Percentiles rank a stretch among this genome's conserved stretches.
phyloP scores from a whole-genome alignment of 2,113 vertebrate genomes.

The Zosterops hypoxanthus region DNA sequence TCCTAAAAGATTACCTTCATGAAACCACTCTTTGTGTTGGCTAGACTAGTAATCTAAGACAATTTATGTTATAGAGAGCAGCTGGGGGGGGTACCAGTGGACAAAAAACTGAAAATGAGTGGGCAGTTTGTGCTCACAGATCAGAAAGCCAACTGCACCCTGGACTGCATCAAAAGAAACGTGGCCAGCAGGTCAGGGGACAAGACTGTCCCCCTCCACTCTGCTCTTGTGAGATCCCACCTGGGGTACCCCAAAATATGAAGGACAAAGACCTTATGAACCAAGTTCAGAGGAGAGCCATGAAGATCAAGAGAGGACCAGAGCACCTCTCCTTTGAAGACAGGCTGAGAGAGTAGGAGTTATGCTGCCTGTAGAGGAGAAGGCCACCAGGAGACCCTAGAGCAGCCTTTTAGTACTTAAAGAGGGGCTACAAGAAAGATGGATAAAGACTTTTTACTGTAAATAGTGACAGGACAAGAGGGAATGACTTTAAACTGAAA shows the following conservation, averaged over 20 bases:
- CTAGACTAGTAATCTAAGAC: not conserved
- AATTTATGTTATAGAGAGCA: not conserved
- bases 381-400: accelerated
- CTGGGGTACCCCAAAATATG: no score
- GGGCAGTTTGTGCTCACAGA: accelerated
- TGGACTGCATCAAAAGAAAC: not conserved
- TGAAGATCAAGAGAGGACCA: accelerated
- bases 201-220: not conserved
- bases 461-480: not conserved
- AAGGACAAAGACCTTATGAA: not conserved
- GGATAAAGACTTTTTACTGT: not conserved
- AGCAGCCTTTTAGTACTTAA: not conserved
- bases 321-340: not conserved
- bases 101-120: not conserved
- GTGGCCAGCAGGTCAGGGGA: accelerated
- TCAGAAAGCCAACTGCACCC: not conserved
- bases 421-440: not conserved
- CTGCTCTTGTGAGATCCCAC: not conserved
- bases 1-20: not conserved
- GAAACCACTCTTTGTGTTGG: not conserved
- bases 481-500: not conserved
- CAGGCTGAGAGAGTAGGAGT: not conserved
- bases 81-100: no score
- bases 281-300: not conserved
- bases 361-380: not conserved